Conservation (phyloP, 2,797 vertebrate species). For the Muraenolepis orangiensis region DNA sequence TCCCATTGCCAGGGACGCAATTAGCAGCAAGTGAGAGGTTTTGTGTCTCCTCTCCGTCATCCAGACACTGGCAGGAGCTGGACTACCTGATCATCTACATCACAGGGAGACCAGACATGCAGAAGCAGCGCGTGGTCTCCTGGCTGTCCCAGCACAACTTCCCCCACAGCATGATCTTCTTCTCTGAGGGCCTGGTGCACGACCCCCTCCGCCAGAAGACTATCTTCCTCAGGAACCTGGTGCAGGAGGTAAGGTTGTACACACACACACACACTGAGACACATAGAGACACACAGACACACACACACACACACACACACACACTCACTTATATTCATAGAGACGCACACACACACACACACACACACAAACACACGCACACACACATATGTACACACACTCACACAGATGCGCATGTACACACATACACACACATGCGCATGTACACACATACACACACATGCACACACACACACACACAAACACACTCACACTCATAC, state of each 20-base stretch:
- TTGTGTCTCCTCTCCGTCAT: neutral
- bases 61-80: slow-evolving; percentile 96
- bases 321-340: too few species aligned
- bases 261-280: neutral
- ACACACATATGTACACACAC: too few species aligned
- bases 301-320: neutral
- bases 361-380: too few species aligned
- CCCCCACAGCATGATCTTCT: slow-evolving; percentile 98
- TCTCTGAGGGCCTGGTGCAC: slow-evolving; percentile 96
- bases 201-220: slow-evolving; percentile 96
- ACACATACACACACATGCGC: too few species aligned
- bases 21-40: too few species aligned
- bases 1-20: neutral
- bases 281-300: neutral
- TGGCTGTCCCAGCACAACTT: slow-evolving; percentile 99
- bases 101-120: slow-evolving; percentile 98
- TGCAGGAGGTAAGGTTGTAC: slow-evolving; percentile 83
- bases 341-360: too few species aligned
- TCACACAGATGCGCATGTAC: too few species aligned
- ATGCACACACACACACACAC: too few species aligned
- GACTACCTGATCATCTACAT: slow-evolving; percentile 98
- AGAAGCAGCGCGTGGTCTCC: slow-evolving; percentile 96
- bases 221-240: slow-evolving; percentile 92
- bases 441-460: too few species aligned
- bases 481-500: too few species aligned